A percentile compares a stretch with the other conserved stretches of the same genome.
Conservation (phyloP, 2,113 vertebrate species). For the Naja naja region DNA sequence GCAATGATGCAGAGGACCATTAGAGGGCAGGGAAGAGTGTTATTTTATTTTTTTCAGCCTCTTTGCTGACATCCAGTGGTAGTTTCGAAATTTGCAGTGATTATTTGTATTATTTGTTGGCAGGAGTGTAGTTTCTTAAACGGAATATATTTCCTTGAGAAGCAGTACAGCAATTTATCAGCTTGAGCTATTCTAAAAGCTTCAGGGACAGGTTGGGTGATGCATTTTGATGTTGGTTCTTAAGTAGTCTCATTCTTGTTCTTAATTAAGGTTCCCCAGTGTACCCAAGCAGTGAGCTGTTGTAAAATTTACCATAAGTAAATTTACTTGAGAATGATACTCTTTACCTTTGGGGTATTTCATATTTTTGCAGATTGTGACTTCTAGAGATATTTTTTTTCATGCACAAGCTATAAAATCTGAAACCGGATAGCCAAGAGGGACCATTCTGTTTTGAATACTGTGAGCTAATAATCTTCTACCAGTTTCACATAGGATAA, state of each 20-base stretch:
- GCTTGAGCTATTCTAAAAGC: background rate
- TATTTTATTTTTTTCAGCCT: background rate
- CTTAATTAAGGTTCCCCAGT: background rate
- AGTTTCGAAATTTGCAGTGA: background rate
- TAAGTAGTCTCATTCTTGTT: background rate
- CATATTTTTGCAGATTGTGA: slow-evolving; percentile 5
- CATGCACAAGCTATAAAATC: slow-evolving; percentile 17
- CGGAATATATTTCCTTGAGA: background rate
- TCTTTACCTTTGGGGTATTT: background rate
- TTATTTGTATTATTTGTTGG: background rate
- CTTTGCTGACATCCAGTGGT: background rate
- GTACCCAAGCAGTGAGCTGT: background rate
- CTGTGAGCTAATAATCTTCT: slow-evolving; percentile 44
- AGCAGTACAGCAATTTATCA: background rate
- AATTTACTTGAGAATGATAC: background rate
- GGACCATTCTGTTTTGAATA: slow-evolving; percentile 42
- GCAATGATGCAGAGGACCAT: background rate
- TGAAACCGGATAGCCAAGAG: slow-evolving; percentile 24
- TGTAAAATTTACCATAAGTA: background rate
- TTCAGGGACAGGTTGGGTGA: background rate
- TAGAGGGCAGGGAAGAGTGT: background rate
- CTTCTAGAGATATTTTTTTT: slow-evolving; percentile 14
- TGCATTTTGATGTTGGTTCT: background rate
- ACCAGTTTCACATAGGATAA: background rate
- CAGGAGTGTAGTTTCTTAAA: background rate